Base-by-base conservation (phyloP, 2,113 vertebrate species). In the Ellobius talpinus region DNA sequence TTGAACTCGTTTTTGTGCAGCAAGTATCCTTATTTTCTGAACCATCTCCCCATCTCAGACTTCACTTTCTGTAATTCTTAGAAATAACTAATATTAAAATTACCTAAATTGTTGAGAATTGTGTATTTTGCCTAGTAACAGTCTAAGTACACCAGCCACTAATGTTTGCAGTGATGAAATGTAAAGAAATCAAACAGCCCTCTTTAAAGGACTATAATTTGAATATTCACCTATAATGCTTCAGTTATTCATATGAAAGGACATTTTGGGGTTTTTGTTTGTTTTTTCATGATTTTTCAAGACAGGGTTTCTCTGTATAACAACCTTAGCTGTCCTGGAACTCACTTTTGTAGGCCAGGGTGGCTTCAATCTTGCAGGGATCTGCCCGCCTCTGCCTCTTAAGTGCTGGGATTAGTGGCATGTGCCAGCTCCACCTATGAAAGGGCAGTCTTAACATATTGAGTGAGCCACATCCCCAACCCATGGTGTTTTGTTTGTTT, bases 31-130 rank as follows among this genome's bases (percentile, higher is more conserved):
- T 31, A 66, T 86, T 42, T 47, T 31, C 39, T 65, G 39, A 66
- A 16, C 61, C 45, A 12, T 86, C 29, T 86, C 13, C 61, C 39
- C 39, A 33, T 29, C 29, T 16, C 84, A 66, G 29, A 63, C 66
- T 92, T 96, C 3, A 81, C 33, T 58, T 39, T 82, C 88, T 66
- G 42, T 89, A 93, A 86, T 65, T 95, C 16, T 52, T 26, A 29
- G 29, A 95, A 95, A 79, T 90, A 81, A 85, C 47, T 24, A 45
- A n/a, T 90, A 85, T n/a, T 91, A 33, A 95, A 97, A 95, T 96
- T 95, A 89, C 5, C 29, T 66, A 39, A 29, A 52, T 47, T 74
- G 26, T 31, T 86, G 36, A 91, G 47, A 89, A 96, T 77, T 91
- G 0, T 89, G 31, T 6, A 68, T 9, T 90, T 79, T 96, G 14